Conservation (phyloP, 2,797 vertebrate genomes). For the Meriones psammophilus region DNA sequence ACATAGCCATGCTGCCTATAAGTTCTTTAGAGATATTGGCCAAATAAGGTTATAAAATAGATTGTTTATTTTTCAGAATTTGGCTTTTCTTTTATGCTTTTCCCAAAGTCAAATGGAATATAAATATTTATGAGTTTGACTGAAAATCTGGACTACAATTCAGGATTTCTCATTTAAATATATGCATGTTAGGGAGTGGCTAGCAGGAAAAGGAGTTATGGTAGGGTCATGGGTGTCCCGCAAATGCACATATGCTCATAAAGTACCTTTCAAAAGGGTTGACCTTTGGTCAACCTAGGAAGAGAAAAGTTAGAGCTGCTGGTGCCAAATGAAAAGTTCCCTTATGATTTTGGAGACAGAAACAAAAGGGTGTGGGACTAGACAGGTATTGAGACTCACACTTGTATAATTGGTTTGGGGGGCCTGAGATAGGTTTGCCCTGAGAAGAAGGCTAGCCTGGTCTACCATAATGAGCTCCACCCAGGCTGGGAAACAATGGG, state of each 20-base stretch:
- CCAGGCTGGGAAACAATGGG: neutral
- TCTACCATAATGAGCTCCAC: neutral
- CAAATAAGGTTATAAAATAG: neutral
- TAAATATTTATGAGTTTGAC: constrained; percentile 18
- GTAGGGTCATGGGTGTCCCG: neutral
- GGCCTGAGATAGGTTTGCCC: neutral
- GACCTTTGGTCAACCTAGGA: neutral
- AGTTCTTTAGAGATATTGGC: constrained; percentile 42
- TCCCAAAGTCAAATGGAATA: neutral
- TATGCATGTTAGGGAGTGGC: neutral
- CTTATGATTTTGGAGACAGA: neutral
- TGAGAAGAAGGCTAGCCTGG: neutral
- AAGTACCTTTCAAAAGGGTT: neutral
- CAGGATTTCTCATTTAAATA: neutral
- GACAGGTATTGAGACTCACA: neutral
- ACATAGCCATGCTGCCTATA: neutral
- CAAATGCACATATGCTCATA: neutral
- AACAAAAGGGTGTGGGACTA: neutral
- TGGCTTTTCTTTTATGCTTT: neutral
- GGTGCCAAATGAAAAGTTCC: neutral
- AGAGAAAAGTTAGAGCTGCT: neutral
- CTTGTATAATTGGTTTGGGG: neutral
- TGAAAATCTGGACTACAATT: neutral
- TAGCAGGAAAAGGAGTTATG: neutral
- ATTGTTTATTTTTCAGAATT: constrained; percentile 40